Base-by-base conservation (phyloP, 2,797 vertebrate genomes). In the Coilia nasus region DNA sequence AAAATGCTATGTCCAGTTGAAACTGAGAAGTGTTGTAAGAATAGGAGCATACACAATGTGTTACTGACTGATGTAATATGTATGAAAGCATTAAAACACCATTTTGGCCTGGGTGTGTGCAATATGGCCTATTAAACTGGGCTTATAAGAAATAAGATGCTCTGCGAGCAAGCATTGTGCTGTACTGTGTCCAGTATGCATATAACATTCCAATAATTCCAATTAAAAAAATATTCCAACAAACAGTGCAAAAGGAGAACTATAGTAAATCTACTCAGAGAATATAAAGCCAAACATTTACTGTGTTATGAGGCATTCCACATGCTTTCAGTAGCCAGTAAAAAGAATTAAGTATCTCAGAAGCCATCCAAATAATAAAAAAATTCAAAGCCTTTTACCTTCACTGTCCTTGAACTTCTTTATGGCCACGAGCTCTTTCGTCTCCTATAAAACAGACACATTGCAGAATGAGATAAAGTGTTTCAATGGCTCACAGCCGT, bases 371-470 rank as follows among this genome's bases (percentile, higher is more conserved):
- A 44, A 78, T 78, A 35, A 44, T 35, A 9, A 44, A 44, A 54
- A 44, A 78, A 44, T 7, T 12, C 35, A 78, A 12, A 19, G 31
- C 83, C 28, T 64, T 88, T 96, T 97, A 99, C 98, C 98, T 96
- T 99, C 98, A 50, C 98, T 99, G 95, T 99, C 98, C 95, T 99
- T 99, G 94, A 99, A 99, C 95, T 99, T 99, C 95, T 99, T 99
- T 92, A 99, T 99, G 83, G 98, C 98, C 96, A 99, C 98, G 93
- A 99, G 97, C 95, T 99, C 98, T 95, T 99, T 98, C 81, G 98
- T 99, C 93, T 99, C 98, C 98, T 99, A 94, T 47, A 93, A 96
- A 89, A 93, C 89, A 89, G 87, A 78, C 88, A 94, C 71, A 78
- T 44, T 90, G 81, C 88, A 31, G 90, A 81, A 6, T 41, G 71